A percentile compares a stretch with the other conserved stretches of the same genome.
These are phyloP conservation scores for Acipenser oxyrinchus DNA, from an alignment of 2,797 vertebrate species.

Conservation along the genomic window DNA sequence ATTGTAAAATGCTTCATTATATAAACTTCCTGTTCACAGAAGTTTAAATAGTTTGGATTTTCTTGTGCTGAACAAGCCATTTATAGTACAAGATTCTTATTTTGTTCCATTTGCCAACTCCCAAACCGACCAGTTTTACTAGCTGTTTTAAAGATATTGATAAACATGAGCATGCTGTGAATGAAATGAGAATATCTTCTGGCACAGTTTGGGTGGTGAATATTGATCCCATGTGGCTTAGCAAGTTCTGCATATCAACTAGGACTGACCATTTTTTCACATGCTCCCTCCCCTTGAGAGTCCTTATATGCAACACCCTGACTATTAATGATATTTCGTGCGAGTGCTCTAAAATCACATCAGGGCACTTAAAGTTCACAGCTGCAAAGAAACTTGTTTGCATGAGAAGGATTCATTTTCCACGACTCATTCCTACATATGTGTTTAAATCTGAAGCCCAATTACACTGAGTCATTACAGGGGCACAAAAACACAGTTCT, in stretches of 20 bases:
- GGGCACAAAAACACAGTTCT: constrained; percentile 18
- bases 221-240: constrained; percentile 16
- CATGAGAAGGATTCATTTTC: constrained; percentile 25
- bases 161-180: constrained; percentile 11
- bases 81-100: background rate
- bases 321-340: constrained; percentile 8
- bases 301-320: background rate
- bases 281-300: constrained; percentile 3
- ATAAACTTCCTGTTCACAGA: background rate
- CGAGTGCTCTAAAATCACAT: constrained; percentile 3
- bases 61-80: background rate
- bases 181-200: constrained; percentile 4
- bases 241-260: constrained; percentile 1
- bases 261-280: constrained; percentile 2
- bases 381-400: constrained; percentile 19
- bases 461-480: constrained; percentile 30
- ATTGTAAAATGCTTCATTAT: background rate
- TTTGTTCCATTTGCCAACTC: constrained; percentile 13
- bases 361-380: constrained; percentile 13
- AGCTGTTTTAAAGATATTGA: constrained; percentile 8
- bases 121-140: constrained; percentile 1
- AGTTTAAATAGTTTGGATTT: background rate
- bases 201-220: constrained; percentile 4
- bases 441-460: constrained; percentile 30
- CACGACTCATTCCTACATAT: constrained; percentile 16